Percentiles rank a stretch among this genome's conserved stretches.
phyloP scores from a whole-genome alignment of 2,888 invertebrate species.

The Cylindroiulus punctatus region DNA sequence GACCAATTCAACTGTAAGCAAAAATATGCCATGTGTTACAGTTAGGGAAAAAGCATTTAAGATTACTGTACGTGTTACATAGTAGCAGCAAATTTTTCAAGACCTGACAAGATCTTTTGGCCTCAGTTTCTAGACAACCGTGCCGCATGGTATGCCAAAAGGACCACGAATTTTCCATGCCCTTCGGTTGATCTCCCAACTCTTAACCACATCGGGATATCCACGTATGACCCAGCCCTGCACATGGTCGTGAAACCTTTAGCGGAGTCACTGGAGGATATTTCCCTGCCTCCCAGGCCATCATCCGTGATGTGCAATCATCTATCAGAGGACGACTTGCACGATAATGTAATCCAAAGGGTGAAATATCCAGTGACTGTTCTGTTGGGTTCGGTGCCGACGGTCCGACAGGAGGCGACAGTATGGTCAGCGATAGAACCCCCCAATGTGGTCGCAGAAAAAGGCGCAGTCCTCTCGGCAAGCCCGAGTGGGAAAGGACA shows the following conservation, averaged over 20 bases:
- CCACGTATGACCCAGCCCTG: neutral
- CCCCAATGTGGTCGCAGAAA: slow-evolving; percentile 59
- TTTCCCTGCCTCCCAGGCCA: neutral
- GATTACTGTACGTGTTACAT: no score
- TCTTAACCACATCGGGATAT: neutral
- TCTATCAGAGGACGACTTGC: slow-evolving; percentile 52
- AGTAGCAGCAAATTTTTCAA: neutral
- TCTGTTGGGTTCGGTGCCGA: neutral
- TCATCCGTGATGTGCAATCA: neutral
- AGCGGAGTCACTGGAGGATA: neutral
- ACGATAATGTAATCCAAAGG: slow-evolving; percentile 48
- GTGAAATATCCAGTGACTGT: slow-evolving; percentile 53
- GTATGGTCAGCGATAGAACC: slow-evolving; percentile 54
- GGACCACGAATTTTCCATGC: neutral
- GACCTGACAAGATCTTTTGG: neutral
- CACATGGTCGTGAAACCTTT: neutral
- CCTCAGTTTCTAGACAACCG: slow-evolving; percentile 1
- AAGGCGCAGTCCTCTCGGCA: slow-evolving; percentile 12
- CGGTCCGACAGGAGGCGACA: neutral
- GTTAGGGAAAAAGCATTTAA: no score
- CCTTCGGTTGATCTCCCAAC: neutral
- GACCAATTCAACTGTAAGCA: no score
- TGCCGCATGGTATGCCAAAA: neutral
- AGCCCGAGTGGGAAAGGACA: slow-evolving; percentile 14
- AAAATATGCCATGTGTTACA: no score